A percentile compares a stretch with the other conserved stretches of the same genome.
These are phyloP conservation scores for Tamandua tetradactyla DNA, from an alignment of 2,797 vertebrate species.

Conservation along the genomic window DNA sequence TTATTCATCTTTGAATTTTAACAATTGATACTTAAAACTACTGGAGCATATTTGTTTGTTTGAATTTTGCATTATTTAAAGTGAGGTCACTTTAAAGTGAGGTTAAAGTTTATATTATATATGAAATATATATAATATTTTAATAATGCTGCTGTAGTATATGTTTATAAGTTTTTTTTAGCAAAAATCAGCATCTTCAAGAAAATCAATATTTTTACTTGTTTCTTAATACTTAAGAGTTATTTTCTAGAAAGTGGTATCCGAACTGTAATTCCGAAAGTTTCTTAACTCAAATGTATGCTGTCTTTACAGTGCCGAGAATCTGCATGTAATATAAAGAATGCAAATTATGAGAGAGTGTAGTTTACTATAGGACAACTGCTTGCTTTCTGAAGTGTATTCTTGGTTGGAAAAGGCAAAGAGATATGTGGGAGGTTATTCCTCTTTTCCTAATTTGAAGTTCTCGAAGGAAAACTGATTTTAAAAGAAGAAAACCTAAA, in stretches of 20 bases:
- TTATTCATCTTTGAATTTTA: not conserved
- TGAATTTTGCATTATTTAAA: not conserved
- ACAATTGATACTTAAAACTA: not conserved
- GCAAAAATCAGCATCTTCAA: slow-evolving; percentile 55
- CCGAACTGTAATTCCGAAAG: slow-evolving; percentile 30
- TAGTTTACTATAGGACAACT: slow-evolving; percentile 42
- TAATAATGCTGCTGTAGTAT: not conserved
- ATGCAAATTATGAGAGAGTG: not conserved
- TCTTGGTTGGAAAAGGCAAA: not conserved
- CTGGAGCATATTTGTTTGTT: not conserved
- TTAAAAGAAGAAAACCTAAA: slow-evolving; percentile 72
- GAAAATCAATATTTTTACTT: slow-evolving; percentile 67
- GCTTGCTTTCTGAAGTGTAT: slow-evolving; percentile 41
- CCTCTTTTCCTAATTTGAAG: slow-evolving; percentile 54
- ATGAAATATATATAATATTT: not conserved
- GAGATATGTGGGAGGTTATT: not conserved
- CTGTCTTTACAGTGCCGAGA: not conserved
- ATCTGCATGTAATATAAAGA: slow-evolving; percentile 51
- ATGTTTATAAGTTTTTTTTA: slow-evolving; percentile 28
- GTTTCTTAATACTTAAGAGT: slow-evolving; percentile 76
- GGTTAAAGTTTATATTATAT: not conserved
- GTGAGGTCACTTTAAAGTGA: not conserved
- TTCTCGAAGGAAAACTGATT: slow-evolving; percentile 73
- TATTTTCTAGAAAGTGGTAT: slow-evolving; percentile 30
- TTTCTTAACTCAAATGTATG: slow-evolving; percentile 52